Evolutionary conservation across 2,113 vertebrate genomes (phyloP).

Genomic region (Strigops habroptila): DNA sequence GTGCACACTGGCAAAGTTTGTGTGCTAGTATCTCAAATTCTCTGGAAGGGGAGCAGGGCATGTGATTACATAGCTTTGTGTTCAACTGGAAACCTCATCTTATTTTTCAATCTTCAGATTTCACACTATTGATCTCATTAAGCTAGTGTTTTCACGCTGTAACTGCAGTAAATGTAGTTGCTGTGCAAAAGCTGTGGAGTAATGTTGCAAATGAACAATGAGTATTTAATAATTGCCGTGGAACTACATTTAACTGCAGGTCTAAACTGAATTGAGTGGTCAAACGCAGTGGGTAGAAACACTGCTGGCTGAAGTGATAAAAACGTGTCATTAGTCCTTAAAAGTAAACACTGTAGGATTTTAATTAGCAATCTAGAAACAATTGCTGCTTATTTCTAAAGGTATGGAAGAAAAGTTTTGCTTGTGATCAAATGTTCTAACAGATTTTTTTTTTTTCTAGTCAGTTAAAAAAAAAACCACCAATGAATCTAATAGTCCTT

Average conservation of each 20-base stretch:
- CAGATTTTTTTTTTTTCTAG: background rate
- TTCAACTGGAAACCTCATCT: conserved; percentile 21
- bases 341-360: background rate
- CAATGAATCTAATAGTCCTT: background rate
- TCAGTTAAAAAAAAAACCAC: background rate
- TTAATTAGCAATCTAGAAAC: background rate
- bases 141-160: background rate
- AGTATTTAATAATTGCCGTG: background rate
- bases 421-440: background rate
- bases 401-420: background rate
- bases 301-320: background rate
- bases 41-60: background rate
- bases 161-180: background rate
- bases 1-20: background rate
- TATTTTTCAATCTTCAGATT: conserved; percentile 44
- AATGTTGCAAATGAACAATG: background rate
- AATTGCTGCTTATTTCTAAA: background rate
- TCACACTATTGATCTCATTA: conserved; percentile 41
- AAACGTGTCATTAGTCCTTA: background rate
- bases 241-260: background rate
- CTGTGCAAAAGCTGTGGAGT: background rate
- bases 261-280: background rate
- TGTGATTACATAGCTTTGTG: background rate
- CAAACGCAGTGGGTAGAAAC: background rate
- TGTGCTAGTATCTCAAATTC: background rate